Percentiles rank a stretch among this genome's conserved stretches.
Conservation (phyloP, 30 jellyfish, hydroid and myxozoan genomes). For the Aurelia aurita complex sp. Pacific region DNA sequence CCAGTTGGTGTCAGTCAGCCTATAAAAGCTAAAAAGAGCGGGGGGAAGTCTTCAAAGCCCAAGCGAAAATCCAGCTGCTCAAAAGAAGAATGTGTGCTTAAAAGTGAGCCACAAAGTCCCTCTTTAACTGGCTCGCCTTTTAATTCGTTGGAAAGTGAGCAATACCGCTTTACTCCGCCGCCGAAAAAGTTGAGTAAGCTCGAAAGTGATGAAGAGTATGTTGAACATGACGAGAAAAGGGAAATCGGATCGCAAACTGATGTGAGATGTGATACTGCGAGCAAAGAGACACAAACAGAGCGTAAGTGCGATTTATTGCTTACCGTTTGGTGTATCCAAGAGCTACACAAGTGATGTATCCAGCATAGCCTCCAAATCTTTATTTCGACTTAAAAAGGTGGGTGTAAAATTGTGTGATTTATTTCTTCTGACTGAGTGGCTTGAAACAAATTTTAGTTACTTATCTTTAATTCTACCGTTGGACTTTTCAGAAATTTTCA, state of each 20-base stretch:
- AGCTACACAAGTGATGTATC: too few relatives aligned
- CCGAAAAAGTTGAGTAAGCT: conserved; percentile 34
- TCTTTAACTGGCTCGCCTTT: conserved; percentile 16
- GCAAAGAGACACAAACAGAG: conserved; percentile 48
- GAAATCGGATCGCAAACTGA: neutral
- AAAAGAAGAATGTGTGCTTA: conserved; percentile 22
- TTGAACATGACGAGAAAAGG: neutral
- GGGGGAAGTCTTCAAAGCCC: conserved; percentile 14
- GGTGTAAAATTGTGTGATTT: too few relatives aligned
- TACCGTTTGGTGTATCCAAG: neutral
- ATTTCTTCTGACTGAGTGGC: too few relatives aligned
- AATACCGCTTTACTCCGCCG: conserved; percentile 12
- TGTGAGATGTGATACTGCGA: neutral
- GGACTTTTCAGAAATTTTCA: too few relatives aligned
- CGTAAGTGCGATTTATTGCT: conserved; percentile 8
- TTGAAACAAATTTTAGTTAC: too few relatives aligned
- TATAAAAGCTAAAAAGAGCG: conserved; percentile 23
- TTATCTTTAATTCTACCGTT: too few relatives aligned
- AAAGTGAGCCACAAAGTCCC: conserved; percentile 51
- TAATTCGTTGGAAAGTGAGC: neutral
- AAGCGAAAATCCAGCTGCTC: conserved; percentile 37
- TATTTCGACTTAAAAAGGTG: too few relatives aligned
- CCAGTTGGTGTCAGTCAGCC: conserved; percentile 77
- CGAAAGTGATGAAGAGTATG: neutral
- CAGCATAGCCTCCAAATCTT: too few relatives aligned